Evolutionary conservation across 1,140 invertebrate species (phyloP).

Genomic region (Ceratosolen fusciceps): DNA sequence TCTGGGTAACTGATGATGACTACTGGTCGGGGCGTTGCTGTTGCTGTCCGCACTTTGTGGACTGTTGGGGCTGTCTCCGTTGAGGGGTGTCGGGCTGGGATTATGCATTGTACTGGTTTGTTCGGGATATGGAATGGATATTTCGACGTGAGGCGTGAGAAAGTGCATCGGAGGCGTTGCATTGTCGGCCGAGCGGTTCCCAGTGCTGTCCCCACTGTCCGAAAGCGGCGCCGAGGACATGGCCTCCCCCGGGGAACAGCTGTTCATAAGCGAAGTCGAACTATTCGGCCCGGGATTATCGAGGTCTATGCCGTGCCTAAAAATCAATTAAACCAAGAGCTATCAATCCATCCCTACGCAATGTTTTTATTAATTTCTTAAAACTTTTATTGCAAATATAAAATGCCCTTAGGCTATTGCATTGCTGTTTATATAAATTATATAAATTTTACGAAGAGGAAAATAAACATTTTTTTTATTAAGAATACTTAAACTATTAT

Average conservation of each 20-base stretch:
- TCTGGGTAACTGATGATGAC: constrained; percentile 68
- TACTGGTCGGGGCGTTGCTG: constrained; percentile 80
- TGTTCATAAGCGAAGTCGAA: constrained; percentile 73
- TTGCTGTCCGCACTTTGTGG: constrained; percentile 84
- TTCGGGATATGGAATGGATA: constrained; percentile 83
- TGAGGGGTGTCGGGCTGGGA: constrained; percentile 64
- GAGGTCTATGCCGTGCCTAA: constrained; percentile 87
- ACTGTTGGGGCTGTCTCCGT: constrained; percentile 76
- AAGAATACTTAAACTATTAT: neutral
- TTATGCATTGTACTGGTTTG: constrained; percentile 59
- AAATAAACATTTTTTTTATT: no score
- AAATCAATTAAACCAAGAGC: neutral
- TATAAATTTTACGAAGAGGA: no score
- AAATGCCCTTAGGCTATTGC: no score
- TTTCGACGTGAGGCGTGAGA: constrained; percentile 89
- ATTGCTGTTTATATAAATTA: no score
- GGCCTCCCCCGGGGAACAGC: constrained; percentile 70
- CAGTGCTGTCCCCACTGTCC: constrained; percentile 84
- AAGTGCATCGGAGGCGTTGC: constrained; percentile 91
- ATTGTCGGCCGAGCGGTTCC: constrained; percentile 83
- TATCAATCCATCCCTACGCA: no score
- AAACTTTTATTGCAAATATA: no score
- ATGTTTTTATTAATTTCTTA: no score
- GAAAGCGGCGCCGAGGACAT: constrained; percentile 79
- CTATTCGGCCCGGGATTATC: constrained; percentile 87